A percentile compares a stretch with the other conserved stretches of the same genome.
Evolutionary conservation across 2,113 vertebrate genomes (phyloP).

Genomic region (Oxyura jamaicensis): DNA sequence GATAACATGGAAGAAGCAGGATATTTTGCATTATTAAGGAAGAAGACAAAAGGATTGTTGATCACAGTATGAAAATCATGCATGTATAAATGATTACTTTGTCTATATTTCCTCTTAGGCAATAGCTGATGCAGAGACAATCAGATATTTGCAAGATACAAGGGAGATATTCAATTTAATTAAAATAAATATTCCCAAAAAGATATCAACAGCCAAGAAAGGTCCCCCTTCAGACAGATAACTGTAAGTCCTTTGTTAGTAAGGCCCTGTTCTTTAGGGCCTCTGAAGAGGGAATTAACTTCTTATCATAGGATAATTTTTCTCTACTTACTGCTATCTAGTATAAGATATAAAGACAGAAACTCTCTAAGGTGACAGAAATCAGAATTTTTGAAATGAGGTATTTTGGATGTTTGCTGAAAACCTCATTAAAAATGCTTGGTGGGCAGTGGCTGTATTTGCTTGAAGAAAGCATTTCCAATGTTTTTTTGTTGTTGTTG

Average conservation of each 20-base stretch:
- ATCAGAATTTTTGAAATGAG: neutral
- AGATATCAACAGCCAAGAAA: conserved; percentile 32
- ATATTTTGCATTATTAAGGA: conserved; percentile 32
- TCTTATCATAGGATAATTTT: conserved; percentile 5
- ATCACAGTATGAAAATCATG: neutral
- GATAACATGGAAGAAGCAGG: neutral
- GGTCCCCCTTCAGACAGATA: conserved; percentile 28
- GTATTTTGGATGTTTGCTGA: neutral
- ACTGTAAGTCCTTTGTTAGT: conserved; percentile 33
- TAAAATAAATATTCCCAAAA: conserved; percentile 56
- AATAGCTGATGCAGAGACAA: conserved; percentile 33
- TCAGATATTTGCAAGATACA: conserved; percentile 56
- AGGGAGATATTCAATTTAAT: conserved; percentile 59
- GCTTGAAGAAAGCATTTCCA: neutral
- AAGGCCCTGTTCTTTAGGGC: neutral
- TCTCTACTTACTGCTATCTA: conserved; percentile 25
- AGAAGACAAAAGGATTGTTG: conserved; percentile 35
- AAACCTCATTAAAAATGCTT: neutral
- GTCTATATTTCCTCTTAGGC: conserved; percentile 48
- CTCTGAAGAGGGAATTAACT: neutral
- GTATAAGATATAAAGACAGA: neutral
- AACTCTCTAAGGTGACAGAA: conserved; percentile 10
- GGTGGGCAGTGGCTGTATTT: neutral
- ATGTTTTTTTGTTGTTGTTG: neutral
- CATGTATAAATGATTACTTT: conserved; percentile 36